Evolutionary conservation across 1,140 invertebrate genomes (phyloP).

Genomic region (Megathymus violae): DNA sequence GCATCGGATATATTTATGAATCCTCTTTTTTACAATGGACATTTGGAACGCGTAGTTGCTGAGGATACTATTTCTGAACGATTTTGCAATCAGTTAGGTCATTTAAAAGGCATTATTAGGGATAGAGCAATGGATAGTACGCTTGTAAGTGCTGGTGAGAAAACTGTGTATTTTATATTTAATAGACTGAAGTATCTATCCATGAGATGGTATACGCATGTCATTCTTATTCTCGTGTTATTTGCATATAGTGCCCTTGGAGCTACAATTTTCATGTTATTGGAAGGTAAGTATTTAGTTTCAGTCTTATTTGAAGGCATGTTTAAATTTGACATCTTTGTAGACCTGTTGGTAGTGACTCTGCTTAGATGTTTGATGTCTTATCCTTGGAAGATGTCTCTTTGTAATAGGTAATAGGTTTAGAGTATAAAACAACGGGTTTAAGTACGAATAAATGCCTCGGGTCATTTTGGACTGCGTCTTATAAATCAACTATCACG

Average conservation of each 20-base stretch:
- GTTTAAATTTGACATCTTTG: no score
- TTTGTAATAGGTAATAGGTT: no score
- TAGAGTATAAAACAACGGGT: no score
- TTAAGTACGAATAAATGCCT: no score
- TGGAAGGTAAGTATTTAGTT: slow-evolving; percentile 30
- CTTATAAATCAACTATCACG: no score
- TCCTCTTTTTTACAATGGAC: not conserved
- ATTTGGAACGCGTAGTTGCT: not conserved
- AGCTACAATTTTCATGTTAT: slow-evolving; percentile 18
- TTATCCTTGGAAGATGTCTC: no score
- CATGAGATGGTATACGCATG: slow-evolving; percentile 35
- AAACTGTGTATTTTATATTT: slow-evolving; percentile 28
- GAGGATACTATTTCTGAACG: slow-evolving; percentile 5
- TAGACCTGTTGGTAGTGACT: no score
- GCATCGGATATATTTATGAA: not conserved
- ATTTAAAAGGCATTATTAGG: slow-evolving; percentile 27
- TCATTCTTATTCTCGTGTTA: slow-evolving; percentile 17
- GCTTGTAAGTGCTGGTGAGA: slow-evolving; percentile 34
- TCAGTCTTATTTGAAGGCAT: no score
- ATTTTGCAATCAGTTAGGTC: slow-evolving; percentile 27
- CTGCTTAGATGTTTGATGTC: no score
- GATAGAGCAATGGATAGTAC: slow-evolving; percentile 16
- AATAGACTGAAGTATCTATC: slow-evolving; percentile 32
- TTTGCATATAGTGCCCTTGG: slow-evolving; percentile 27
- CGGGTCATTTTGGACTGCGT: no score